phyloP scores from a whole-genome alignment of 2,888 invertebrate species.

The Harpalus rubripes region DNA sequence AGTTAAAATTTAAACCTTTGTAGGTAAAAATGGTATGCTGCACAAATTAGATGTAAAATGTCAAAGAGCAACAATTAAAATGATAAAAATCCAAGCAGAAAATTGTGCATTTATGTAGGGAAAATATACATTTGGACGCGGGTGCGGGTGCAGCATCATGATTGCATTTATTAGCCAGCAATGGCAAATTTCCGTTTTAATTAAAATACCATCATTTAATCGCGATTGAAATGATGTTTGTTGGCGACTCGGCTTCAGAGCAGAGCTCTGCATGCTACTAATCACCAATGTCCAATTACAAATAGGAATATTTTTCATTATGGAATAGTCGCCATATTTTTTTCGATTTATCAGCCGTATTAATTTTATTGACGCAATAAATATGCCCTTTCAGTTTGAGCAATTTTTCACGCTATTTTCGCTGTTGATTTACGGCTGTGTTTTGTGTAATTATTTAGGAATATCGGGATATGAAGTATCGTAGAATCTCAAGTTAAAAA shows the following conservation, averaged over 20 bases:
- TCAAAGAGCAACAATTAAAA: constrained; percentile 41
- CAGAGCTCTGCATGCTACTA: not conserved
- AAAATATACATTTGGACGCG: constrained; percentile 6
- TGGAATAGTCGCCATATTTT: constrained; percentile 39
- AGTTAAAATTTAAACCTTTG: constrained; percentile 2
- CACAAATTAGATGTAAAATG: not conserved
- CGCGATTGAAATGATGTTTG: constrained; percentile 50
- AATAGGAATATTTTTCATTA: constrained; percentile 53
- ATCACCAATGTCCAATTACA: constrained; percentile 32
- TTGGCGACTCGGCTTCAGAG: constrained; percentile 2
- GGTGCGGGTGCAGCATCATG: constrained; percentile 7
- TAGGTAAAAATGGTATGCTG: not conserved
- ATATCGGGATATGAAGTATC: constrained; percentile 2
- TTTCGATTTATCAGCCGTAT: constrained; percentile 27
- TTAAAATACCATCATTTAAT: constrained; percentile 59
- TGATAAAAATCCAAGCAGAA: constrained; percentile 2
- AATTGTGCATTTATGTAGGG: constrained; percentile 19
- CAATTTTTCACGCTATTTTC: constrained; percentile 2
- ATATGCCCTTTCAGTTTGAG: constrained; percentile 2
- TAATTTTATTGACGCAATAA: constrained; percentile 44
- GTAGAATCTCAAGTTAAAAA: constrained; percentile 2
- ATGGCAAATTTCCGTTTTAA: constrained; percentile 57
- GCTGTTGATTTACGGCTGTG: not conserved
- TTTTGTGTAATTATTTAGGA: not conserved
- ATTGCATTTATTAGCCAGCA: constrained; percentile 52